These are phyloP conservation scores for Pseudomyrmex concolor DNA, from an alignment of 1,140 invertebrate genomes.

Conservation along the genomic window DNA sequence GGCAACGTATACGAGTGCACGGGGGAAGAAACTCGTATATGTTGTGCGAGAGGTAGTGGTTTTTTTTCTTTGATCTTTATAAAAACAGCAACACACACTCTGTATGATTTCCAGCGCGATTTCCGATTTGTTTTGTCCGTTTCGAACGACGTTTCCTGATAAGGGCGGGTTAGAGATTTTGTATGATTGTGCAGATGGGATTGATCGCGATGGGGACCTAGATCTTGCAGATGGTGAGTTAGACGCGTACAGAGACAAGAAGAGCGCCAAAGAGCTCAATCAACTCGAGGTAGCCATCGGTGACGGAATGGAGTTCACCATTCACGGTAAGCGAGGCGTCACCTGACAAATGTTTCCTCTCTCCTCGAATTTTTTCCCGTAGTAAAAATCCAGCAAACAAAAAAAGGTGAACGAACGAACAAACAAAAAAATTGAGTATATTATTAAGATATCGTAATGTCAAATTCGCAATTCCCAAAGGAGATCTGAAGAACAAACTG, in stretches of 20 bases:
- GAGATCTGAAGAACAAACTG: conserved; percentile 90
- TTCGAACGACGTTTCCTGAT: conserved; percentile 63
- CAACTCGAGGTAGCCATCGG: conserved; percentile 95
- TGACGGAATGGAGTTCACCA: conserved; percentile 95
- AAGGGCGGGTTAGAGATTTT: conserved; percentile 78
- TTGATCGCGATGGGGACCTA: conserved; percentile 88
- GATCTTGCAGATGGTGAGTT: conserved; percentile 93
- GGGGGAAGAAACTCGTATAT: neutral
- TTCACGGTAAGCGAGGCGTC: conserved; percentile 89
- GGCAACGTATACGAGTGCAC: conserved; percentile 35
- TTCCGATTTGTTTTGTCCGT: conserved; percentile 62
- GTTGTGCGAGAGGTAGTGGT: no score
- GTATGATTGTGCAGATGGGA: conserved; percentile 83
- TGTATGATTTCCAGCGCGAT: conserved; percentile 20
- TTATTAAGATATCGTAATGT: conserved; percentile 29
- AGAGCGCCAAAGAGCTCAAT: conserved; percentile 90
- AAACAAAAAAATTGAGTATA: neutral
- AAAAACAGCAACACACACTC: conserved; percentile 19
- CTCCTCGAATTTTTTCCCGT: no score
- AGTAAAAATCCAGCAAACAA: no score
- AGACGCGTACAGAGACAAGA: conserved; percentile 91
- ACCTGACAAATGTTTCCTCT: neutral
- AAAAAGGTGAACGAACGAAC: no score
- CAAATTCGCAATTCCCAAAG: conserved; percentile 81
- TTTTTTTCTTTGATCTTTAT: no score